Evolutionary conservation across 2,888 invertebrate genomes (phyloP).

Genomic region (Orgyia antiqua): DNA sequence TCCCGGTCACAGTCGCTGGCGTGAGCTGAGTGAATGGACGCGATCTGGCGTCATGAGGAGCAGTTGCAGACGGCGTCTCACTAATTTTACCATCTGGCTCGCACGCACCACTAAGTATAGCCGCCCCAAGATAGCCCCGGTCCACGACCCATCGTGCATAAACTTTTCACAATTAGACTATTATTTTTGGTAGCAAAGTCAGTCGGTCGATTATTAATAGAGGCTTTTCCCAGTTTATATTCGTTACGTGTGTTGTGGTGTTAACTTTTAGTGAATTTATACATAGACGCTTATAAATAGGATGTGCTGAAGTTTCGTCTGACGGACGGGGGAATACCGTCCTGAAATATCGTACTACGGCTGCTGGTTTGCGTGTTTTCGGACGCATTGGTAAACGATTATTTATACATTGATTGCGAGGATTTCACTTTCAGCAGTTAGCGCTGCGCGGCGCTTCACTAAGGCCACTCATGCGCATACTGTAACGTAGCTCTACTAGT

Average conservation of each 20-base stretch:
- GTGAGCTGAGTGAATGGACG: slow-evolving; percentile 65
- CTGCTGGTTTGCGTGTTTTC: slow-evolving; percentile 73
- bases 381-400: slow-evolving; percentile 77
- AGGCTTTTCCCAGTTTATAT: slow-evolving; percentile 79
- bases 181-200: slow-evolving; percentile 80
- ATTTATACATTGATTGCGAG: slow-evolving; percentile 73
- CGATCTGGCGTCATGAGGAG: slow-evolving; percentile 65
- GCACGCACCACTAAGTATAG: slow-evolving; percentile 78
- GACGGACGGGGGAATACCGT: slow-evolving; percentile 78
- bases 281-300: slow-evolving; percentile 79
- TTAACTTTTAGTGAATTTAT: slow-evolving; percentile 79
- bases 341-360: slow-evolving; percentile 79
- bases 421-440: slow-evolving; percentile 41
- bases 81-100: slow-evolving; percentile 77
- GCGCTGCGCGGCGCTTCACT: slow-evolving; percentile 29
- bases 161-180: slow-evolving; percentile 80
- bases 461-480: slow-evolving; percentile 16
- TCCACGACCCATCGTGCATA: slow-evolving; percentile 79
- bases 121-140: slow-evolving; percentile 78
- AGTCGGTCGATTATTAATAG: slow-evolving; percentile 80
- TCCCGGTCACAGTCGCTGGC: slow-evolving; percentile 47
- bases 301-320: slow-evolving; percentile 78
- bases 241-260: slow-evolving; percentile 79
- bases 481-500: slow-evolving; percentile 24
- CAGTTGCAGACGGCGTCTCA: slow-evolving; percentile 73